Evolutionary conservation across 1,140 invertebrate genomes (phyloP).

Genomic region (Neodiprion fabricii): DNA sequence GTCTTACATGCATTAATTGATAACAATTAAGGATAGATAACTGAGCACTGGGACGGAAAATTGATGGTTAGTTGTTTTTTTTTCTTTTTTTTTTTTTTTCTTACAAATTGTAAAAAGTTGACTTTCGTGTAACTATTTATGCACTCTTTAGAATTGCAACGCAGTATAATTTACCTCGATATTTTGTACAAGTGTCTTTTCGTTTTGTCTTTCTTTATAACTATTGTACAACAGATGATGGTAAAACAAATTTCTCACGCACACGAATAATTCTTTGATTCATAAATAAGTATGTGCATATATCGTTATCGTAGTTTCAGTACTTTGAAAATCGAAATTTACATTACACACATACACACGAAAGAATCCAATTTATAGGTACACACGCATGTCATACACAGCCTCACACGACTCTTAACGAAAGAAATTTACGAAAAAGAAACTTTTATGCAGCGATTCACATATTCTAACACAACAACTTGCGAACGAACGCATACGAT

Average conservation of each 20-base stretch:
- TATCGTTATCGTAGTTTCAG: background rate
- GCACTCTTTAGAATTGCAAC: slow-evolving; percentile 59
- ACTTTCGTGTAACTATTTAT: slow-evolving; percentile 29
- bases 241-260: slow-evolving; percentile 19
- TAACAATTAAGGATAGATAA: too few relatives aligned
- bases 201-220: background rate
- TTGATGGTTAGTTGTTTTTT: background rate
- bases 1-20: too few relatives aligned
- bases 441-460: too few relatives aligned
- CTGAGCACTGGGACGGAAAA: too few relatives aligned
- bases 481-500: too few relatives aligned
- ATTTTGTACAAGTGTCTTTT: slow-evolving; percentile 48
- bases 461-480: too few relatives aligned
- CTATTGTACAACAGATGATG: background rate
- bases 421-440: too few relatives aligned
- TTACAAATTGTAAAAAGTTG: background rate
- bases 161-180: slow-evolving; percentile 45
- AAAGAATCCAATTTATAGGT: background rate
- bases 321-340: too few relatives aligned
- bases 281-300: background rate
- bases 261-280: background rate
- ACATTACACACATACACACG: background rate
- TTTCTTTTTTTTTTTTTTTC: background rate
- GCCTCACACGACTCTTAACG: too few relatives aligned
- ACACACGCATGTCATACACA: too few relatives aligned